phyloP scores from a whole-genome alignment of 2,113 vertebrate genomes.

The Gnathonemus echidnorhynchus region DNA sequence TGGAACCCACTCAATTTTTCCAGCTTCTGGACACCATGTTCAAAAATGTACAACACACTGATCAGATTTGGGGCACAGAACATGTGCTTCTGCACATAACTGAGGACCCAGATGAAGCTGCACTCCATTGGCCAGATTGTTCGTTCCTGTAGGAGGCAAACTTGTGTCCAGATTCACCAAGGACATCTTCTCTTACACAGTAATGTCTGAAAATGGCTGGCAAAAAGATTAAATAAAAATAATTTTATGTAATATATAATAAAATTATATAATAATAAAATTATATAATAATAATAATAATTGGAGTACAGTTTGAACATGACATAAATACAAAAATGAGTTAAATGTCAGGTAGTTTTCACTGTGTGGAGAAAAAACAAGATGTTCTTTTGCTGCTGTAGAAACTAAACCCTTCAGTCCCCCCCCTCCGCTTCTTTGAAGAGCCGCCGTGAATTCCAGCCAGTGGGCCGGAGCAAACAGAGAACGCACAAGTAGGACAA shows the following conservation, averaged over 20 bases:
- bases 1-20: conserved; percentile 3
- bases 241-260: not conserved
- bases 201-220: not conserved
- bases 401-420: conserved; percentile 9
- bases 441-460: not conserved
- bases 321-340: not conserved
- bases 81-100: not conserved
- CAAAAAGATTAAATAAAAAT: not conserved
- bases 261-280: not conserved
- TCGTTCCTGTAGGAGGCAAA: not conserved
- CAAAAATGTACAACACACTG: not conserved
- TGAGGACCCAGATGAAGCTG: not conserved
- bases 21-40: not conserved
- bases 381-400: conserved; percentile 28
- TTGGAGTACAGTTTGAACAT: not conserved
- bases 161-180: not conserved
- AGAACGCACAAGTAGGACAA: not conserved
- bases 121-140: not conserved
- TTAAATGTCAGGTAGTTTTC: not conserved
- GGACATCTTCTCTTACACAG: not conserved
- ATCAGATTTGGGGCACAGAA: not conserved
- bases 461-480: not conserved
- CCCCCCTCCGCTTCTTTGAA: not conserved
- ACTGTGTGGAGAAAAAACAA: not conserved
- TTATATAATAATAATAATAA: not conserved